These are phyloP conservation scores for Tetramorium parvispinum DNA, from an alignment of 1,140 invertebrate species.

Conservation along the genomic window DNA sequence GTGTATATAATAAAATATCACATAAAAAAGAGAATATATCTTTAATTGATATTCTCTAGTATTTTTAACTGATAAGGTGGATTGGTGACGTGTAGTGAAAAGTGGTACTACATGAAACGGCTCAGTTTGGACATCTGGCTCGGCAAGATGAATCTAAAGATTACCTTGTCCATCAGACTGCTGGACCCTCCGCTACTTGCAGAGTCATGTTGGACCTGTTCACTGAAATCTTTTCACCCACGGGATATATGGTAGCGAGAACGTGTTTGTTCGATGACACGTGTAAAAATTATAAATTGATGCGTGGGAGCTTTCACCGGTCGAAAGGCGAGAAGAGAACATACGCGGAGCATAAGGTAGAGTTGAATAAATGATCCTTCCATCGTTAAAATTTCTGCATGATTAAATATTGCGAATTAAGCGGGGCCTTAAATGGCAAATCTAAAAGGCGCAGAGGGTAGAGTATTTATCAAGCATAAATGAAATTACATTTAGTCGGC, in stretches of 20 bases:
- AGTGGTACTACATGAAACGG: slow-evolving; percentile 10
- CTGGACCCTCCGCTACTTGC: slow-evolving; percentile 55
- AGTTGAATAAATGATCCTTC: slow-evolving; percentile 23
- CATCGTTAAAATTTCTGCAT: slow-evolving; percentile 18
- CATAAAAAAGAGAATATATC: neutral
- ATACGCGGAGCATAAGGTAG: neutral
- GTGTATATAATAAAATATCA: too few species aligned
- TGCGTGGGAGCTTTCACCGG: slow-evolving; percentile 42
- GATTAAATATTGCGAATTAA: slow-evolving; percentile 18
- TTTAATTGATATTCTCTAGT: neutral
- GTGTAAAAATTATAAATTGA: slow-evolving; percentile 63
- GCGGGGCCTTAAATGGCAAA: neutral
- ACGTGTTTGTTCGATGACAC: slow-evolving; percentile 51
- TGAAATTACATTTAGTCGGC: neutral
- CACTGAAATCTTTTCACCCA: slow-evolving; percentile 52
- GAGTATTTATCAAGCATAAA: slow-evolving; percentile 7
- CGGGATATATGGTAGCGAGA: slow-evolving; percentile 35
- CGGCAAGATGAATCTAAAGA: slow-evolving; percentile 65
- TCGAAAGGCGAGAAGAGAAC: slow-evolving; percentile 19
- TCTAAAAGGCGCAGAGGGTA: neutral
- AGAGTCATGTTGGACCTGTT: slow-evolving; percentile 72
- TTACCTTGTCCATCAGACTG: slow-evolving; percentile 55
- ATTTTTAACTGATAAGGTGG: slow-evolving; percentile 6
- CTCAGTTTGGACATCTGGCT: slow-evolving; percentile 69
- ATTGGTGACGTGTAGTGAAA: slow-evolving; percentile 45